Percentiles rank a stretch among this genome's conserved stretches.
These are phyloP conservation scores for Podarcis raffonei DNA, from an alignment of 2,113 vertebrate species.

Conservation along the genomic window DNA sequence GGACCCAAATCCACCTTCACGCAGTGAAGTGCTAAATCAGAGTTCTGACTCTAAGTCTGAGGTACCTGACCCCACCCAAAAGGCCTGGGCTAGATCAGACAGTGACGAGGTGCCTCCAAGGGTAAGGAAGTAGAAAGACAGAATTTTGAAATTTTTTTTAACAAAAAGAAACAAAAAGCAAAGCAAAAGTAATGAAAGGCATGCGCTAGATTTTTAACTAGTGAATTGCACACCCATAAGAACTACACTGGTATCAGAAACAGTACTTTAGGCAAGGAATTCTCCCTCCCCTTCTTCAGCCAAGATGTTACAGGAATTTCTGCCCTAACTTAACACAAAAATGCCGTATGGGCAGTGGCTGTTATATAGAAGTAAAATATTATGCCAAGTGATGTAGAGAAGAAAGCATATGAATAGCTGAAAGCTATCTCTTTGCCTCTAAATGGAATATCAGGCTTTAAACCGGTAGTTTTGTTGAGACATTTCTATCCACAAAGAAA, in stretches of 20 bases:
- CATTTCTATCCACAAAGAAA: conserved; percentile 56
- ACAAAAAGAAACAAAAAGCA: background rate
- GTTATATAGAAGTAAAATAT: conserved; percentile 46
- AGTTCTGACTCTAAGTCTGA: conserved; percentile 86
- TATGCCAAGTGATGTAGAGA: conserved; percentile 52
- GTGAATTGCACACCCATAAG: conserved; percentile 15
- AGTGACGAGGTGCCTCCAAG: conserved; percentile 92
- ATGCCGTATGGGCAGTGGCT: conserved; percentile 47
- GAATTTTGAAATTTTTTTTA: conserved; percentile 61
- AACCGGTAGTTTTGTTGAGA: conserved; percentile 47
- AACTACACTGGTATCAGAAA: conserved; percentile 26
- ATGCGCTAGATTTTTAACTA: conserved; percentile 54
- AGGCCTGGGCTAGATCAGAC: conserved; percentile 87
- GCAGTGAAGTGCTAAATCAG: conserved; percentile 88
- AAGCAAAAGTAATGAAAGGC: conserved; percentile 45
- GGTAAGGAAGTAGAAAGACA: conserved; percentile 89
- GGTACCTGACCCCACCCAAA: conserved; percentile 80
- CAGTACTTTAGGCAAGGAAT: conserved; percentile 53
- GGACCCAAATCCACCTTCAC: conserved; percentile 87
- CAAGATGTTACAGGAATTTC: conserved; percentile 35
- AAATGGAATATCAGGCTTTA: conserved; percentile 56
- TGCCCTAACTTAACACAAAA: conserved; percentile 29
- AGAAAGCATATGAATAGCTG: conserved; percentile 56
- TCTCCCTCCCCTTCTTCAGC: conserved; percentile 23
- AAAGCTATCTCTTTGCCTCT: conserved; percentile 57